phyloP scores from a whole-genome alignment of 2,888 invertebrate genomes.

The Dysmachus trigonus region DNA sequence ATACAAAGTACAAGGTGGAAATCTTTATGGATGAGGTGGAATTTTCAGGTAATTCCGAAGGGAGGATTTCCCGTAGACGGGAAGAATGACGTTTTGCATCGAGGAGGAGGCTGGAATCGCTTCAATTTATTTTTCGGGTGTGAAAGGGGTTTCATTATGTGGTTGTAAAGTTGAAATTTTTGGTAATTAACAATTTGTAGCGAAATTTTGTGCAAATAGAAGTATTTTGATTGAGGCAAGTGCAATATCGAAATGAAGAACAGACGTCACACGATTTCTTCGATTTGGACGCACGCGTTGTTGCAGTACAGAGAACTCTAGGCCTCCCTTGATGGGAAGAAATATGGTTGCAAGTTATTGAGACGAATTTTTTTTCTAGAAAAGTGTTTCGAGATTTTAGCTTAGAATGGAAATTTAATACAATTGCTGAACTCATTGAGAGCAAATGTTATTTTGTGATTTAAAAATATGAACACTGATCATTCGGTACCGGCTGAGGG shows the following conservation, averaged over 20 bases:
- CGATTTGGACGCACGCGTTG: constrained; percentile 39
- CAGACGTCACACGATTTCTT: constrained; percentile 29
- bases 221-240: neutral
- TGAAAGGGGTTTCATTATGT: constrained; percentile 2
- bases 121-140: constrained; percentile 28
- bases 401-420: neutral
- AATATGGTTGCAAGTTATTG: constrained; percentile 36
- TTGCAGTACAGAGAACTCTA: neutral
- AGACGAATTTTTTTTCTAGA: neutral
- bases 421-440: constrained; percentile 58
- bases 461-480: constrained; percentile 53
- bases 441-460: constrained; percentile 60
- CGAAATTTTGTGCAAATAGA: neutral
- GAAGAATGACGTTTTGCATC: constrained; percentile 47
- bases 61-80: constrained; percentile 11
- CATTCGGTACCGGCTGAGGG: constrained; percentile 53
- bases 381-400: neutral
- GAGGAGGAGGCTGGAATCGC: constrained; percentile 11
- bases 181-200: neutral
- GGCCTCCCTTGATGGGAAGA: constrained; percentile 35
- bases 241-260: constrained; percentile 33
- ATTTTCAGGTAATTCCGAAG: neutral
- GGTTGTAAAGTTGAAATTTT: neutral
- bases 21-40: neutral
- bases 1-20: constrained; percentile 8